phyloP scores from a whole-genome alignment of 2,113 vertebrate species.

The Salvelinus sp. region DNA sequence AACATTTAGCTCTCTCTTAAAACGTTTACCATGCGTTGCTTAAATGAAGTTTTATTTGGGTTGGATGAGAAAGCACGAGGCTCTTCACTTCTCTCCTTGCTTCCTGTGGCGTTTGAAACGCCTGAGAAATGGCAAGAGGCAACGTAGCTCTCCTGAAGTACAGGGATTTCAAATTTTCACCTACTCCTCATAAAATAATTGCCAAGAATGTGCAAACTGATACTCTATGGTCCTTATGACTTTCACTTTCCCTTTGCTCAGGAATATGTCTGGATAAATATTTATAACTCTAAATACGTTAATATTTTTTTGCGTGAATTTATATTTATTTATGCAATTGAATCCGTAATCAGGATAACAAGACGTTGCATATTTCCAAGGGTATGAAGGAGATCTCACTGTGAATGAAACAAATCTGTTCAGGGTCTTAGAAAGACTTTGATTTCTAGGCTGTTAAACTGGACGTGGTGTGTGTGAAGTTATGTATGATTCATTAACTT shows the following conservation, averaged over 20 bases:
- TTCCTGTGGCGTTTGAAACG: slow-evolving; percentile 62
- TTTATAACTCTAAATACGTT: slow-evolving; percentile 75
- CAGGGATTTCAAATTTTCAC: slow-evolving; percentile 71
- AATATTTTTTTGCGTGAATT: slow-evolving; percentile 71
- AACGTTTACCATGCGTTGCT: slow-evolving; percentile 44
- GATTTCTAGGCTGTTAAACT: slow-evolving; percentile 65
- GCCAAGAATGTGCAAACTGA: slow-evolving; percentile 73
- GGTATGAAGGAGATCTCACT: slow-evolving; percentile 62
- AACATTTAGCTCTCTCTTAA: slow-evolving; percentile 48
- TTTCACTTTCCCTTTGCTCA: slow-evolving; percentile 54
- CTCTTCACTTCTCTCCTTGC: slow-evolving; percentile 51
- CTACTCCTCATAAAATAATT: slow-evolving; percentile 75
- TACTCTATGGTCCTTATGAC: slow-evolving; percentile 69
- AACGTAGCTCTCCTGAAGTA: slow-evolving; percentile 57
- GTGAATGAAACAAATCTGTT: slow-evolving; percentile 71
- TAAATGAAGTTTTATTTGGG: slow-evolving; percentile 59
- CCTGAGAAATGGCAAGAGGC: slow-evolving; percentile 64
- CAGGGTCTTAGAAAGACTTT: slow-evolving; percentile 67
- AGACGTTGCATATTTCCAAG: slow-evolving; percentile 67
- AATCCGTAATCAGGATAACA: slow-evolving; percentile 76
- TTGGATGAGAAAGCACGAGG: slow-evolving; percentile 63
- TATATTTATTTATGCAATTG: slow-evolving; percentile 78
- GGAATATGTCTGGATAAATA: slow-evolving; percentile 66
- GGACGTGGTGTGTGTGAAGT: slow-evolving; percentile 63
- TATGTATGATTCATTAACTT: slow-evolving; percentile 73